Conservation (phyloP, 2,888 invertebrate genomes). For the Pseudococcus jackbeardsleyi region DNA sequence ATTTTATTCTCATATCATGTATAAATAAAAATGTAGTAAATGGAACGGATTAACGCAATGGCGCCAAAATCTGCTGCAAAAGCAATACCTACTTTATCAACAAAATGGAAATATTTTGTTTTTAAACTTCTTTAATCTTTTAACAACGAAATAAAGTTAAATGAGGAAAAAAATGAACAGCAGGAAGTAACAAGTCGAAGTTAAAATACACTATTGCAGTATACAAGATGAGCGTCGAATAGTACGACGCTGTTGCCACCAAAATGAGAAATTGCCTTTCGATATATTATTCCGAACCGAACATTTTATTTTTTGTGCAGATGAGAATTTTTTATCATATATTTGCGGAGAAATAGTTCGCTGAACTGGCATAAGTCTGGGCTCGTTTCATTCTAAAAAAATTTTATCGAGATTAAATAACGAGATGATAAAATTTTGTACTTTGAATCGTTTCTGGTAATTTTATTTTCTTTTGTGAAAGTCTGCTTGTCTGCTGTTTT, state of each 20-base stretch:
- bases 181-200: constrained; percentile 13
- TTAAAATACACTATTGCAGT: not conserved
- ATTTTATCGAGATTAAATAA: not conserved
- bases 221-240: not conserved
- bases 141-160: constrained; percentile 26
- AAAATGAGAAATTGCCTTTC: constrained; percentile 37
- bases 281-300: not conserved
- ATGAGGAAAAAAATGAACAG: constrained; percentile 19
- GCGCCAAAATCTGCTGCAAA: constrained; percentile 58
- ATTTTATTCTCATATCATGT: constrained; percentile 31
- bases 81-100: not conserved
- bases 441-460: not conserved
- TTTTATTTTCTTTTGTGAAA: not conserved
- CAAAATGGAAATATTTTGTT: constrained; percentile 62
- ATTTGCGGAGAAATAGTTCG: not conserved
- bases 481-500: not conserved
- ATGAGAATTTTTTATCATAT: constrained; percentile 3
- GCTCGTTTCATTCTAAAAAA: not conserved
- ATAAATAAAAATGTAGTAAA: not conserved
- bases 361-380: not conserved
- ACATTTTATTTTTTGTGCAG: not conserved
- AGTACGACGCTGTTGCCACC: not conserved
- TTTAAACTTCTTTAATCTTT: constrained; percentile 48
- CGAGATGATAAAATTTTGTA: not conserved
- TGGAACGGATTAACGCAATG: constrained; percentile 56